Conservation (phyloP, 2,888 invertebrate species). For the Caenorhabditis becei region DNA sequence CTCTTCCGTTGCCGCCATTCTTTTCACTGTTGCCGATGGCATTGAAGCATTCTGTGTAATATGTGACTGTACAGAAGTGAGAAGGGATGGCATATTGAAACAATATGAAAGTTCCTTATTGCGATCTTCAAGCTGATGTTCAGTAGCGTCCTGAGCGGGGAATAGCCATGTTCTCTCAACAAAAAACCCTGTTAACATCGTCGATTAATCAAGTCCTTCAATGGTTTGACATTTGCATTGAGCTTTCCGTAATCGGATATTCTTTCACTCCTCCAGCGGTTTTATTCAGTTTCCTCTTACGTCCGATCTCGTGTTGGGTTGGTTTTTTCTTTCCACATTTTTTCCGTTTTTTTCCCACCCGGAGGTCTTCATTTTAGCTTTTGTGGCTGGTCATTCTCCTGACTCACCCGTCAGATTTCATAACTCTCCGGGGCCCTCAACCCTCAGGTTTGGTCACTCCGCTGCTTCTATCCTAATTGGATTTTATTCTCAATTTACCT, state of each 20-base stretch:
- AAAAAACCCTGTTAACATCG: too few relatives aligned
- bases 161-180: too few relatives aligned
- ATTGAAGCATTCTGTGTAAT: slow-evolving; percentile 22
- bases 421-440: slow-evolving; percentile 15
- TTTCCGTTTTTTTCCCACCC: slow-evolving; percentile 11
- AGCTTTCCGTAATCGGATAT: slow-evolving; percentile 37
- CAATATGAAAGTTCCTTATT: not conserved
- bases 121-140: too few relatives aligned
- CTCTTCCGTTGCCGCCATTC: slow-evolving; percentile 23
- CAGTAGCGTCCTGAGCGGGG: too few relatives aligned
- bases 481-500: slow-evolving; percentile 43
- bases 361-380: not conserved
- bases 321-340: slow-evolving; percentile 3
- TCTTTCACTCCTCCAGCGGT: slow-evolving; percentile 38
- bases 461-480: slow-evolving; percentile 24
- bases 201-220: not conserved
- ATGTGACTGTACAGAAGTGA: not conserved
- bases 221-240: slow-evolving; percentile 19
- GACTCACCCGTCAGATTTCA: slow-evolving; percentile 32
- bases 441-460: slow-evolving; percentile 18
- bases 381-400: not conserved
- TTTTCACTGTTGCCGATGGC: slow-evolving; percentile 9
- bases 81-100: not conserved
- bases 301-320: slow-evolving; percentile 28
- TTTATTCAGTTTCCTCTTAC: slow-evolving; percentile 29